Evolutionary conservation across 1,140 invertebrate genomes (phyloP).

Genomic region (Drosophila funebris): DNA sequence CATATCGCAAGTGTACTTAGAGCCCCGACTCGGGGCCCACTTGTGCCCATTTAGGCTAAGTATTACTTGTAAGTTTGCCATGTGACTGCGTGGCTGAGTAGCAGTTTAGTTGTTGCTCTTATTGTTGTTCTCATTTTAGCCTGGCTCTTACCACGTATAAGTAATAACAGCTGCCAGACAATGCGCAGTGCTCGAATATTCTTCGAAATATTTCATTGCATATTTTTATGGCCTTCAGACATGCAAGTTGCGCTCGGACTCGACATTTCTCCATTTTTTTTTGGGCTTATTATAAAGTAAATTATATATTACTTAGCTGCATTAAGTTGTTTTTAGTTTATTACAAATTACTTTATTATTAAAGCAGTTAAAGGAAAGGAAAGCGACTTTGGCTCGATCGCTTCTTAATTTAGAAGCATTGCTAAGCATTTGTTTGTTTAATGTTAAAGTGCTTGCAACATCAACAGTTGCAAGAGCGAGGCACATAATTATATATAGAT

Average conservation of each 20-base stretch:
- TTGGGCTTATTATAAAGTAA: slow-evolving; percentile 56
- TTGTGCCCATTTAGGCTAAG: slow-evolving; percentile 77
- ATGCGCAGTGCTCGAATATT: slow-evolving; percentile 48
- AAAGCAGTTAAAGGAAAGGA: background rate
- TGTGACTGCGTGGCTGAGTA: slow-evolving; percentile 71
- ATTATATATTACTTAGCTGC: slow-evolving; percentile 65
- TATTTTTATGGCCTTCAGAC: slow-evolving; percentile 66
- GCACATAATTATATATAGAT: slow-evolving; percentile 64
- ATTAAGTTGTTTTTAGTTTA: slow-evolving; percentile 7
- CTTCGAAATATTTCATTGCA: slow-evolving; percentile 59
- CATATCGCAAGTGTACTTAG: slow-evolving; percentile 33
- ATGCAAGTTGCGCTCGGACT: slow-evolving; percentile 43
- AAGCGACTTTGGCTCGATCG: too few relatives aligned
- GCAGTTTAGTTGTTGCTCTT: slow-evolving; percentile 46
- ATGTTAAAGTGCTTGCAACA: slow-evolving; percentile 4
- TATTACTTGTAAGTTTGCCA: slow-evolving; percentile 79
- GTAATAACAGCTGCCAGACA: slow-evolving; percentile 54
- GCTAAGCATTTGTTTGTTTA: slow-evolving; percentile 1
- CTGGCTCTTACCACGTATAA: background rate
- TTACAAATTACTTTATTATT: slow-evolving; percentile 28
- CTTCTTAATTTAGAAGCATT: background rate
- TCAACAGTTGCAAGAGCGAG: slow-evolving; percentile 16
- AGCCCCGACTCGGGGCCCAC: slow-evolving; percentile 42
- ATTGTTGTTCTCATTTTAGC: slow-evolving; percentile 5
- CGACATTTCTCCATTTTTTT: slow-evolving; percentile 39